Evolutionary conservation across 2,888 invertebrate genomes (phyloP), one percentile per base, ranked within the genome.

Genomic region (Chrysodeixis includens): DNA sequence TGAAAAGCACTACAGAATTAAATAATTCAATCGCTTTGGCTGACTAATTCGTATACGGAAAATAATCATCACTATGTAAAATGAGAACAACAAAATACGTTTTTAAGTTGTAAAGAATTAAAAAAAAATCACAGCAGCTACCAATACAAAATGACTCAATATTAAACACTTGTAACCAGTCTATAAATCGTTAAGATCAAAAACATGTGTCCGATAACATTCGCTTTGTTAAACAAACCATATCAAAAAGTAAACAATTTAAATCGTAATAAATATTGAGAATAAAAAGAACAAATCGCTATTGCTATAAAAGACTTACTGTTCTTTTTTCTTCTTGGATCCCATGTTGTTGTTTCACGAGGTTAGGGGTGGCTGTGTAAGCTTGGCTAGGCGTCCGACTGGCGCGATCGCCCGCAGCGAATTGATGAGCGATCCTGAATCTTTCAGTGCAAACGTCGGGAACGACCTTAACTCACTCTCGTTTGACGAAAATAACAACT

Each of bases 311-410:
- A 55, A 46, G 1, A 83, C 82, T 82, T 72, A 83, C 82, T 60
- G 72, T 66, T 76, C 72, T 49, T 79, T 81, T 63, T 75, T 79
- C 68, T 83, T 78, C 58, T 81, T 82, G 2, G 82, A 59, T 26
- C 74, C 79, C 82, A 82, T 82, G 57, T 44, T 57, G 40, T 0
- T 32, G 26, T 30, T 49, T 10, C 0, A 26, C 26, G 18, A 40
- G 5, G 40, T n/a, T 40, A 7, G 46, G 56, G 44, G 30, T 26
- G 26, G 3, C 3, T 2, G 12, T 30, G 52, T 18, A 26, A 30
- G 49, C n/a, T 55, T 59, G 52, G 56, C 6, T 26, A 26, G n/a
- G n/a, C 72, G 76, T 59, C 66, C 58, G 30, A 55, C 53, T 16
- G 18, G n/a, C 40, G n/a, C 40, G 40, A 40, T n/a, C 14, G 77